Evolutionary conservation across 35 echinoderm and acorn worm genomes (phyloP), one percentile per base, ranked within the genome.

Genomic region (Patiria miniata): DNA sequence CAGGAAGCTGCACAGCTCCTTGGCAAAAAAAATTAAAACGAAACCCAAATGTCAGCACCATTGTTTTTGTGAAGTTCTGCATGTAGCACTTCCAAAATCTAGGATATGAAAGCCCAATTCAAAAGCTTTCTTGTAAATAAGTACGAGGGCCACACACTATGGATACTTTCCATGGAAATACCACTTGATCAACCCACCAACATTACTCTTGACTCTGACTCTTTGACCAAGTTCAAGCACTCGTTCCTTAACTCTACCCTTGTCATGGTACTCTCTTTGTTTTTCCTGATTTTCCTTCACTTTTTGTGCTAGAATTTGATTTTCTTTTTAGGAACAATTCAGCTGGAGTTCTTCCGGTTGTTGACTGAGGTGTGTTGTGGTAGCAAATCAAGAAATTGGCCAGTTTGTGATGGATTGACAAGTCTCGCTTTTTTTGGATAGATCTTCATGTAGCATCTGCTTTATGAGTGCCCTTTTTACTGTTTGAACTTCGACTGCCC

Each of bases 401-500:
- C n/a, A n/a, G n/a, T n/a, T n/a, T n/a, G n/a, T n/a, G n/a, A n/a
- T n/a, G n/a, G n/a, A n/a, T n/a, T n/a, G n/a, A n/a, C 83, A 23
- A 16, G 77, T 57, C 28, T 58, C 36, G 21, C 60, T 77, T 92
- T 79, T 79, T 8, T 80, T 1, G 36, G 58, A 10, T 56, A 78
- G 15, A 36, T 87, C 56, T 39, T 17, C 34, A 79, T 93, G 78
- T 12, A 93, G 7, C 16, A 21, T 26, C 39, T 68, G 28, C 33
- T 89, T 89, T 38, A 89, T 37, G 17, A 28, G 16, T 19, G 60
- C 44, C 28, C 87, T 94, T 26, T 86, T 42, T 28, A 90, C 39
- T 16, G 90, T 54, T 68, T 93, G 79, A 58, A 93, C 81, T 93
- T 92, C 90, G 28, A 78, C 83, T 29, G 78, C 83, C 50, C 90